Percentiles rank a stretch among this genome's conserved stretches.
Conservation (phyloP, 2,113 vertebrate species). For the Noturus placidus region DNA sequence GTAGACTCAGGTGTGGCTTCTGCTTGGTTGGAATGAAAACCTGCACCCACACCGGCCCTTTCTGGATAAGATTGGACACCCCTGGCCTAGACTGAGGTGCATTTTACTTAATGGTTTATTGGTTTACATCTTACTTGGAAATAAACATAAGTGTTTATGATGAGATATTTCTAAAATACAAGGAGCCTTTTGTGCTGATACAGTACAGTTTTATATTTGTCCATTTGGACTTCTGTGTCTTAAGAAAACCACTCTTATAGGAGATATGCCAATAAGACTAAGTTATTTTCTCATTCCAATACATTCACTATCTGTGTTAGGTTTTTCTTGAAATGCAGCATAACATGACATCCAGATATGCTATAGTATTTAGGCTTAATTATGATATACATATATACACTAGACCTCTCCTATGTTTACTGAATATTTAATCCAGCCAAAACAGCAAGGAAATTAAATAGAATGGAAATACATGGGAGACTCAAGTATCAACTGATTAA, state of each 20-base stretch:
- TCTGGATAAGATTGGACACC: too few relatives aligned
- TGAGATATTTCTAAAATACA: constrained; percentile 7
- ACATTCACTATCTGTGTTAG: background rate
- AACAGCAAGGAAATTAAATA: background rate
- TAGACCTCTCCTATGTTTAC: background rate
- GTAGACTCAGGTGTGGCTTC: too few relatives aligned
- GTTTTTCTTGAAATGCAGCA: background rate
- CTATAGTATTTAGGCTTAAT: background rate
- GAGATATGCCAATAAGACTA: background rate
- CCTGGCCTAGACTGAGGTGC: constrained; percentile 20
- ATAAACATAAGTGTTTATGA: constrained; percentile 1
- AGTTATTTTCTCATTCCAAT: background rate
- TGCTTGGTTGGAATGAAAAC: too few relatives aligned
- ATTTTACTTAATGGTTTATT: constrained; percentile 18
- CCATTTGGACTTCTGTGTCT: background rate
- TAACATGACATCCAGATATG: background rate
- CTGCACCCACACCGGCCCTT: too few relatives aligned
- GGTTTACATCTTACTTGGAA: constrained; percentile 24
- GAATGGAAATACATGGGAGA: constrained; percentile 2
- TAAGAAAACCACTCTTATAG: background rate
- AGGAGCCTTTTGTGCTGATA: constrained; percentile 14
- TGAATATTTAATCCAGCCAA: background rate
- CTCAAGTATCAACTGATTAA: background rate
- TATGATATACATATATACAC: background rate
- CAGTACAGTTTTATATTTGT: background rate